Conservation (phyloP, 2,888 invertebrate species). For the Caenorhabditis macrosperma region DNA sequence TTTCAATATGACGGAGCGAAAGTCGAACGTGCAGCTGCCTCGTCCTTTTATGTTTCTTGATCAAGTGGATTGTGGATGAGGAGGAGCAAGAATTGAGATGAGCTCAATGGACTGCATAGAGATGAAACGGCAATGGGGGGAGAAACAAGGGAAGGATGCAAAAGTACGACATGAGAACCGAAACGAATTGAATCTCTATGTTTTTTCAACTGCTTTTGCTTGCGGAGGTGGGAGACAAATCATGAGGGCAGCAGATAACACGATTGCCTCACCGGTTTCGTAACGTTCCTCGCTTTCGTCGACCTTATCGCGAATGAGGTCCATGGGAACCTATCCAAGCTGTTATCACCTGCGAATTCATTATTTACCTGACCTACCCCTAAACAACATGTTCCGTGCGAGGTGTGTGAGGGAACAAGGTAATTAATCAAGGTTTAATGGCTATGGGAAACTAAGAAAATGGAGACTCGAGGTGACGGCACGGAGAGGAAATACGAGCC, state of each 20-base stretch:
- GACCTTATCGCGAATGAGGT: constrained; percentile 36
- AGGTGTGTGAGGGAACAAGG: constrained; percentile 43
- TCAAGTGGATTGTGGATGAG: constrained; percentile 29
- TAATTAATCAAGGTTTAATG: constrained; percentile 58
- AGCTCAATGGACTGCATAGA: constrained; percentile 12
- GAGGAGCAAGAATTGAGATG: constrained; percentile 20
- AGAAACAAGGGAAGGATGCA: not conserved
- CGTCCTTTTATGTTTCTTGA: constrained; percentile 49
- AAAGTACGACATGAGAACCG: not conserved
- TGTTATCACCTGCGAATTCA: constrained; percentile 53
- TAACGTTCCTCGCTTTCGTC: constrained; percentile 8
- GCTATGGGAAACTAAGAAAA: constrained; percentile 53
- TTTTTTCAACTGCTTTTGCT: too few species aligned
- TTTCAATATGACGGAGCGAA: constrained; percentile 45
- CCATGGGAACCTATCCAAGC: constrained; percentile 21
- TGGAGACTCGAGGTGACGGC: constrained; percentile 6
- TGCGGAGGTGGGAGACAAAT: not conserved
- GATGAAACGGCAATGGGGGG: too few species aligned
- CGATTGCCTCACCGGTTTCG: constrained; percentile 28
- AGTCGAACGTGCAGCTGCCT: constrained; percentile 50
- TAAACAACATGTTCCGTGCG: constrained; percentile 49
- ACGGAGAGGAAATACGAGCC: constrained; percentile 50
- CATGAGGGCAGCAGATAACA: not conserved
- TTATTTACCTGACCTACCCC: constrained; percentile 55
- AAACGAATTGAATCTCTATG: not conserved